Evolutionary conservation across 2,888 invertebrate genomes (phyloP).

Genomic region (Andrena dorsata): DNA sequence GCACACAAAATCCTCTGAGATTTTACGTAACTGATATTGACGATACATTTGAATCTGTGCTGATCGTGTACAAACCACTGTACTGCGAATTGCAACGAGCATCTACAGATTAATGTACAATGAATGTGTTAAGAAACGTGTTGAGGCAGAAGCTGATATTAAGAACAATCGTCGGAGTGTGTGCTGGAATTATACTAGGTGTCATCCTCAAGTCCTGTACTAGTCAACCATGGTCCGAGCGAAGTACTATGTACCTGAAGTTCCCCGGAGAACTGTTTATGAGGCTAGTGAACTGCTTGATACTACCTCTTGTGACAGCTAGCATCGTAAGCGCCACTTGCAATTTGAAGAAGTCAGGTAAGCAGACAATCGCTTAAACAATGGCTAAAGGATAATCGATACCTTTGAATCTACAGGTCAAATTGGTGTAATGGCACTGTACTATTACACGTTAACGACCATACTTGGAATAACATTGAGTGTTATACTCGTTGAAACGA

Average conservation of each 20-base stretch:
- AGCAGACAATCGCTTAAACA: conserved; percentile 2
- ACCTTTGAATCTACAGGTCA: conserved; percentile 69
- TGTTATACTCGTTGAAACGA: conserved; percentile 94
- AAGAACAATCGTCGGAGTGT: conserved; percentile 73
- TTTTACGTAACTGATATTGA: background rate
- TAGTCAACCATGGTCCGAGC: conserved; percentile 88
- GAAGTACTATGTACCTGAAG: conserved; percentile 96
- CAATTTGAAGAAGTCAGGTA: conserved; percentile 80
- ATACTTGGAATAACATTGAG: conserved; percentile 94
- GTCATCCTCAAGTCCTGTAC: conserved; percentile 74
- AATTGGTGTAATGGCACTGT: conserved; percentile 79
- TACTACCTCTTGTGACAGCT: conserved; percentile 95
- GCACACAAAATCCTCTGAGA: conserved; percentile 1
- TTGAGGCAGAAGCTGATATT: conserved; percentile 70
- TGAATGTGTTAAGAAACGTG: conserved; percentile 34
- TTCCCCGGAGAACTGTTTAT: conserved; percentile 98
- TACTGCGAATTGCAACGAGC: background rate
- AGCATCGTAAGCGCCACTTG: conserved; percentile 91
- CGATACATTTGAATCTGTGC: background rate
- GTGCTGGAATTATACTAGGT: conserved; percentile 74
- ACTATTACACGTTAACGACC: conserved; percentile 96
- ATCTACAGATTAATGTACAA: conserved; percentile 6
- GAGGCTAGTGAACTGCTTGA: conserved; percentile 96
- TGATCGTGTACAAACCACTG: background rate
- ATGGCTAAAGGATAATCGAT: background rate